Evolutionary conservation across 2,113 vertebrate genomes (phyloP).

Genomic region (Colius striatus): DNA sequence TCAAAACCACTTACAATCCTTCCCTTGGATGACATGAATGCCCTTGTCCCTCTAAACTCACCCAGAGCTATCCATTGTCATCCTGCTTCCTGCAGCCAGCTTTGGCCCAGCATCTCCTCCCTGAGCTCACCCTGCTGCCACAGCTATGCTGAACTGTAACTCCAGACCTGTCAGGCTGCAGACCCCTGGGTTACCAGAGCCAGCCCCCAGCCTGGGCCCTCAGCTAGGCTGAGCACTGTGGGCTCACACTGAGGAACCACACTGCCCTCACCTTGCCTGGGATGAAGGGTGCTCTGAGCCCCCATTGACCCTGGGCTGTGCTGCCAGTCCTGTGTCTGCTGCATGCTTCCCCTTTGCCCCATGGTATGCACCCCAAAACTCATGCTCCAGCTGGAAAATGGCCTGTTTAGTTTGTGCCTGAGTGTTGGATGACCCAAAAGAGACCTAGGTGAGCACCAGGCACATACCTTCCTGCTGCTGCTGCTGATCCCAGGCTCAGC

Average conservation of each 20-base stretch:
- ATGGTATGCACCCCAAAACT: not conserved
- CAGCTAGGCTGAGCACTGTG: not conserved
- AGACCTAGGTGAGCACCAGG: not conserved
- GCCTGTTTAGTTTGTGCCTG: not conserved
- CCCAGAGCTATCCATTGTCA: not conserved
- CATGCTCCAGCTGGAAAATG: not conserved
- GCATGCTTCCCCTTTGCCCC: not conserved
- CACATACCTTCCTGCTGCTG: not conserved
- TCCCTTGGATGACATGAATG: not conserved
- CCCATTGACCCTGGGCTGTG: rapidly evolving
- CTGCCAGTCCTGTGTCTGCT: not conserved
- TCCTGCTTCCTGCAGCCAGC: not conserved
- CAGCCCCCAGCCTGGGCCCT: not conserved
- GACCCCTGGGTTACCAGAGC: rapidly evolving
- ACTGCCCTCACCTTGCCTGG: not conserved
- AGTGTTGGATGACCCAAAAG: not conserved
- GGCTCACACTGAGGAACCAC: not conserved
- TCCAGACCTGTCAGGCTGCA: not conserved
- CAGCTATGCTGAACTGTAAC: not conserved
- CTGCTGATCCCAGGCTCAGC: not conserved
- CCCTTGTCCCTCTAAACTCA: not conserved
- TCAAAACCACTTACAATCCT: not conserved
- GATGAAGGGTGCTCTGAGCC: not conserved
- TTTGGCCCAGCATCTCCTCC: not conserved
- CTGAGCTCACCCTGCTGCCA: not conserved